Percentiles rank a stretch among this genome's conserved stretches.
Conservation (phyloP, 2,888 invertebrate genomes). For the Nomada hirtipes region DNA sequence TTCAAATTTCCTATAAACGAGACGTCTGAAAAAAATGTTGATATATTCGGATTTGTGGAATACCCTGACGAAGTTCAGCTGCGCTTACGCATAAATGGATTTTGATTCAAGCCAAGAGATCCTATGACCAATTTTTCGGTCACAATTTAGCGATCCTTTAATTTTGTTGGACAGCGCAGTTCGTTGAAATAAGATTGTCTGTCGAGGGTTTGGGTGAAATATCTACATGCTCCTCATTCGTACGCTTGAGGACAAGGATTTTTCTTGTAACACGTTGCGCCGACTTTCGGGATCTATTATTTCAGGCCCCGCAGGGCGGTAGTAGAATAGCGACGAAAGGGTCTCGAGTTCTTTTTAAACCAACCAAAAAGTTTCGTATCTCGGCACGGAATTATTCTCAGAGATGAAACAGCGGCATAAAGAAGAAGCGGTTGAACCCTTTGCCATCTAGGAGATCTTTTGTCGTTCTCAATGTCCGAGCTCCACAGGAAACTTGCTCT, state of each 20-base stretch:
- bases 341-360: conserved; percentile 1
- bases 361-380: conserved; percentile 19
- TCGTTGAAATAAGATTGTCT: background rate
- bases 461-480: conserved; percentile 11
- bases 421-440: conserved; percentile 12
- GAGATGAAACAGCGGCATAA: conserved; percentile 12
- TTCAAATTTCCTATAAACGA: no score
- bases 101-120: conserved; percentile 40
- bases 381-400: conserved; percentile 13
- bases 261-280: background rate
- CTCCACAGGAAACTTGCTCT: background rate
- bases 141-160: no score
- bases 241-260: background rate
- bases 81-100: conserved; percentile 32
- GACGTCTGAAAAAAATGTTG: background rate
- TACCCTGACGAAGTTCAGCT: conserved; percentile 38
- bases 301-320: background rate
- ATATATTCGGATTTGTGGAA: conserved; percentile 37
- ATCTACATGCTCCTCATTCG: background rate
- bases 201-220: background rate
- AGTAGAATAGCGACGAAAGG: background rate
- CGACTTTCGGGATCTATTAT: conserved; percentile 20
- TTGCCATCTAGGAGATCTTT: background rate
- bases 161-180: background rate
- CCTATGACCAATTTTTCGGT: background rate